Base-by-base conservation (phyloP, 2,888 invertebrate genomes). In the Mesorhabditis sp. region DNA sequence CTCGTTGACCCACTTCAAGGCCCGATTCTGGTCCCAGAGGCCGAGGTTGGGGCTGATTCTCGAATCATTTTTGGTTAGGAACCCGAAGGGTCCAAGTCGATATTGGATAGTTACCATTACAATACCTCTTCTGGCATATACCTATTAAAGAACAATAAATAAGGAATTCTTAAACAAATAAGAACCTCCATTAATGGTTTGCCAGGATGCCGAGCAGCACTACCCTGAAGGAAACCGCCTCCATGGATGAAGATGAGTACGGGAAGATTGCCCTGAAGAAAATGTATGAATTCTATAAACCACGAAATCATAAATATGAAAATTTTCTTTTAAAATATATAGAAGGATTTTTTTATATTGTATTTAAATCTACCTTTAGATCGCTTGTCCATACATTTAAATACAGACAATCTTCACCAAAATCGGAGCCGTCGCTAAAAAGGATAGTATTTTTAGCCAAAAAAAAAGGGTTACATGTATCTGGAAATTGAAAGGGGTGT, bases 221-320 rank as follows among this genome's bases (percentile, higher is more conserved):
- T 50, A 13, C 58, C 58, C n/a, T 50, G 10, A 10, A 50, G 7
- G n/a, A 50, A 50, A 50, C 10, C 58, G 2, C 58, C 58, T 10
- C 58, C 58, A 50, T 50, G 58, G n/a, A 50, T 50, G 58, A 50
- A 50, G n/a, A 50, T n/a, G n/a, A 50, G 7, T n/a, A 50, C 58
- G 7, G 58, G 58, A 13, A 13, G 58, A 2, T 13, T 10, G n/a
- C 58, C 58, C 58, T 50, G 58, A 50, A 13, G 10, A 50, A 50
- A 50, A 50, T 28, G 28, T 28, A 28, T 28, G 28, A 28, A 28
- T 28, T 28, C 28, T 28, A 28, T 28, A 28, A 28, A 28, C 28
- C 28, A 28, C 28, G 28, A 28, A 28, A 28, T 28, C 28, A 28
- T 28, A 28, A 28, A 28, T 28, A 28, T 28, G 28, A 28, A 28